These are phyloP conservation scores for Pseudochirops cupreus DNA, from an alignment of 2,797 vertebrate genomes.

Conservation along the genomic window DNA sequence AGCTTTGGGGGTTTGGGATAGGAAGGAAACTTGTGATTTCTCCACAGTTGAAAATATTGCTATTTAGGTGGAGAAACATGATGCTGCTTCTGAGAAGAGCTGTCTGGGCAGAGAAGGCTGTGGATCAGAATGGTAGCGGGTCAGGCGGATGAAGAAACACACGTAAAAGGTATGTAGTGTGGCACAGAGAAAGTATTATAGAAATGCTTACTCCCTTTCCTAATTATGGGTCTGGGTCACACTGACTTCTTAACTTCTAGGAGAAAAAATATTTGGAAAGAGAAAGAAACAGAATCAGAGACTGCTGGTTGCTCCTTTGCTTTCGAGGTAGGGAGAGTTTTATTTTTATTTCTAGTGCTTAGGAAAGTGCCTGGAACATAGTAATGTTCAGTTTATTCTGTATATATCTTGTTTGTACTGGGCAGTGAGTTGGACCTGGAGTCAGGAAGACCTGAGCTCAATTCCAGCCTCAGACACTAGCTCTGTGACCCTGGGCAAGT, in stretches of 20 bases:
- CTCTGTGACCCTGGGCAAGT: too few relatives aligned
- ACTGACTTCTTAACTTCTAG: too few relatives aligned
- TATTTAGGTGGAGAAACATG: background rate
- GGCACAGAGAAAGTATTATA: background rate
- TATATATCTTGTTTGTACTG: background rate
- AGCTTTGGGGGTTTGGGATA: background rate
- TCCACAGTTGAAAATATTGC: background rate
- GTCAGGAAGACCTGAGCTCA: too few relatives aligned
- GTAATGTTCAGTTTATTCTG: background rate
- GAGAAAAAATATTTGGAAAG: too few relatives aligned
- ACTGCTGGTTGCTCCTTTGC: background rate
- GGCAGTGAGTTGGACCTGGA: too few relatives aligned
- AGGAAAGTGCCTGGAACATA: background rate
- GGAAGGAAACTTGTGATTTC: background rate
- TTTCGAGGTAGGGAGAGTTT: background rate
- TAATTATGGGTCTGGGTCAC: background rate
- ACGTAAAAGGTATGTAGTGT: background rate
- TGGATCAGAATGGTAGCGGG: background rate
- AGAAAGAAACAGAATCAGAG: too few relatives aligned
- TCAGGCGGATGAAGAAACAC: background rate
- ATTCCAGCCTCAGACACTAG: too few relatives aligned
- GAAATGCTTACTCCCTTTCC: background rate
- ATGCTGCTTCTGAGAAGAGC: background rate
- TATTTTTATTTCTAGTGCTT: background rate
- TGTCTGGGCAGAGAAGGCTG: background rate